These are phyloP conservation scores for Caligus rogercresseyi DNA, from an alignment of 1,140 invertebrate genomes.

Conservation along the genomic window DNA sequence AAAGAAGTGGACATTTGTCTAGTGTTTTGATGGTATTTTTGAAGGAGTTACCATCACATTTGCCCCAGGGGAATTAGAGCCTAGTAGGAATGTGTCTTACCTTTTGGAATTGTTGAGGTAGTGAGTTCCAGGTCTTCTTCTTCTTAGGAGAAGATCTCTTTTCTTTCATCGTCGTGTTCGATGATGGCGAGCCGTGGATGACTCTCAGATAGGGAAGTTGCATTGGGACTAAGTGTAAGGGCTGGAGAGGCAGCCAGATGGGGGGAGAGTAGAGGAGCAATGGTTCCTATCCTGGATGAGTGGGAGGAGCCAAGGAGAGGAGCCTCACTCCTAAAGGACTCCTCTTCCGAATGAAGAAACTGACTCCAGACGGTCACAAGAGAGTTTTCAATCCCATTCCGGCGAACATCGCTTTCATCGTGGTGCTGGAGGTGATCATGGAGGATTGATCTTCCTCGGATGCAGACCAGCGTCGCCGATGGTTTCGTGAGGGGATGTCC, in stretches of 20 bases:
- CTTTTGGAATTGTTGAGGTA: neutral
- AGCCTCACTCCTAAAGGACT: too few relatives aligned
- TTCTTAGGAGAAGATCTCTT: neutral
- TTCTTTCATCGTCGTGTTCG: neutral
- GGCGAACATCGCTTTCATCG: neutral
- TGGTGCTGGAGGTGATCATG: neutral
- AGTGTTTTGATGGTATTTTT: too few relatives aligned
- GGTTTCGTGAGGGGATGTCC: neutral
- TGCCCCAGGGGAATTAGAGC: too few relatives aligned
- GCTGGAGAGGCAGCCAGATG: neutral
- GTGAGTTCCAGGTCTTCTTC: neutral
- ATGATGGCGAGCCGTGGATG: neutral
- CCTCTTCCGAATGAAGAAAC: constrained; percentile 3
- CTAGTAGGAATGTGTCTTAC: neutral
- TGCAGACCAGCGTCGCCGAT: neutral
- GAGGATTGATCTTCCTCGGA: neutral
- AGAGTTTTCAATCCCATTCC: constrained; percentile 1
- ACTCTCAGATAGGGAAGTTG: neutral
- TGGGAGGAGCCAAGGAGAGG: neutral
- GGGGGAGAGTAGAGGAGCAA: neutral
- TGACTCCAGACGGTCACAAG: constrained; percentile 10
- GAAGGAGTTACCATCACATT: too few relatives aligned
- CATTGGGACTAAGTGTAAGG: neutral
- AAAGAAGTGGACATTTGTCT: too few relatives aligned
- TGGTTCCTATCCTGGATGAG: neutral